Conservation (phyloP, 2,113 vertebrate species). For the Tragulus kanchil region DNA sequence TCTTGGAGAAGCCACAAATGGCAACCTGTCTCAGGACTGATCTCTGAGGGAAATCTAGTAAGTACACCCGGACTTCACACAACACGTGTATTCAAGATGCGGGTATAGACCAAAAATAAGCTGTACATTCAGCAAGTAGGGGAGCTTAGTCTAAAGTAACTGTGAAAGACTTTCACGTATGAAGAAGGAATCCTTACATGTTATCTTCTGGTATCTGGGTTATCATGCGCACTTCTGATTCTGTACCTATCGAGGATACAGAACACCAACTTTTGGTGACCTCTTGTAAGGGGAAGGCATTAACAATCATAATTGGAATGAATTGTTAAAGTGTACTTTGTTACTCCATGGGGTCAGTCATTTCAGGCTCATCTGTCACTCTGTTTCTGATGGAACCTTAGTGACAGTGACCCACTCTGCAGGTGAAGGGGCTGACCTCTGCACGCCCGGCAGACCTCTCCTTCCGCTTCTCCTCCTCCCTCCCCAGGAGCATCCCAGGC, state of each 20-base stretch:
- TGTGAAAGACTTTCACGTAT: background rate
- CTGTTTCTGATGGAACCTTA: background rate
- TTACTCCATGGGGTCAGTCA: no score
- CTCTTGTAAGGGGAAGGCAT: background rate
- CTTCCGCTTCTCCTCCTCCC: accelerated
- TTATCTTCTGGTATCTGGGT: background rate
- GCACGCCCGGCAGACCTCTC: background rate
- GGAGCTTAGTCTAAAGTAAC: background rate
- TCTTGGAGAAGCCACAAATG: background rate
- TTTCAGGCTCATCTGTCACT: background rate
- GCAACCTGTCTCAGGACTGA: background rate
- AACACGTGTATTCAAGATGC: background rate
- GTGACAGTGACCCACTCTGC: background rate
- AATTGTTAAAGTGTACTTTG: background rate
- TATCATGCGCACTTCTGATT: background rate
- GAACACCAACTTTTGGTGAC: background rate
- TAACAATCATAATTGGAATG: background rate
- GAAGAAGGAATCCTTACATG: background rate
- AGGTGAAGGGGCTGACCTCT: background rate
- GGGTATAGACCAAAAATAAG: background rate
- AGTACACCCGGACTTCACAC: background rate
- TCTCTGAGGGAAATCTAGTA: background rate
- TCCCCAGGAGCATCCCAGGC: background rate
- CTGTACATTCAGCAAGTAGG: background rate
- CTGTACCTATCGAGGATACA: background rate